phyloP scores from a whole-genome alignment of 2,888 invertebrate species.

The Neoaliturus tenellus region DNA sequence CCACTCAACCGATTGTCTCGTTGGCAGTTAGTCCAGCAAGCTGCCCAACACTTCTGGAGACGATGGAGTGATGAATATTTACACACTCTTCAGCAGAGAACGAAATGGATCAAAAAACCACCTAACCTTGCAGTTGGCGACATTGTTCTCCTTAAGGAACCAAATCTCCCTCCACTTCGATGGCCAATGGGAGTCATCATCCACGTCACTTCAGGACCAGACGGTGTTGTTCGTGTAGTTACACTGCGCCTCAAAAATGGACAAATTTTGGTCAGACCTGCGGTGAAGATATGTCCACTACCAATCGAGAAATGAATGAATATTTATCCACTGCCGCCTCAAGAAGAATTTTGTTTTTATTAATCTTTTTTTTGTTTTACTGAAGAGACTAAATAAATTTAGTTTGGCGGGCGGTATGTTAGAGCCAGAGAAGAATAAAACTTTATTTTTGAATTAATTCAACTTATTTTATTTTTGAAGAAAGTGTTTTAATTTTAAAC shows the following conservation, averaged over 20 bases:
- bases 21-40: slow-evolving; percentile 67
- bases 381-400: no score
- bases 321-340: no score
- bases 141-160: slow-evolving; percentile 67
- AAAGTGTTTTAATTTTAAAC: no score
- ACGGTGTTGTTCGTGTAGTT: slow-evolving; percentile 66
- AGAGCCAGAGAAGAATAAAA: no score
- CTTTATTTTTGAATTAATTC: no score
- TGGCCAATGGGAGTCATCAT: slow-evolving; percentile 67
- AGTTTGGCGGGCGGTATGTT: no score
- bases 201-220: slow-evolving; percentile 65
- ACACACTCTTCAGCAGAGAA: slow-evolving; percentile 64
- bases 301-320: no score
- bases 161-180: slow-evolving; percentile 62
- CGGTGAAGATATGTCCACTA: slow-evolving; percentile 53
- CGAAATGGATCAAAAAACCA: slow-evolving; percentile 65
- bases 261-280: slow-evolving; percentile 61
- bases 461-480: no score
- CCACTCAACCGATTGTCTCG: slow-evolving; percentile 63
- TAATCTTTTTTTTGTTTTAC: no score
- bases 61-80: slow-evolving; percentile 67
- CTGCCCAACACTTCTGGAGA: slow-evolving; percentile 66
- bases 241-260: slow-evolving; percentile 62
- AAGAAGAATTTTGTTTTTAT: no score
- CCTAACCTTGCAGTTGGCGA: slow-evolving; percentile 60